Evolutionary conservation across 2,888 invertebrate species (phyloP).

Genomic region (Crossocerus cetratus): DNA sequence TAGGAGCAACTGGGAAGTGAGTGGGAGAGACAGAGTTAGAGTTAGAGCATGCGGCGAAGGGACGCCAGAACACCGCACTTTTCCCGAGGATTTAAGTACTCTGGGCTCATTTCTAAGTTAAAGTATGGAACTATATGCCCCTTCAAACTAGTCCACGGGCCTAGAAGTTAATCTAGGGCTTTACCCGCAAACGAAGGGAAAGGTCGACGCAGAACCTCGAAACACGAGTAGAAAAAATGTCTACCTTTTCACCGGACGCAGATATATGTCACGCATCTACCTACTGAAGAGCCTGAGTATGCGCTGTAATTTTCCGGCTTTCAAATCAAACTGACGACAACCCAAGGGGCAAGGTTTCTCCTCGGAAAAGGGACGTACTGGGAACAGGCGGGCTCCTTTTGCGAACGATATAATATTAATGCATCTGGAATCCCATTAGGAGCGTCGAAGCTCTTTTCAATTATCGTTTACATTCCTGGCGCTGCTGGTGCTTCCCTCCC

Average conservation of each 20-base stretch:
- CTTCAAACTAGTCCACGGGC: conserved; percentile 27
- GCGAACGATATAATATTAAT: too few relatives aligned
- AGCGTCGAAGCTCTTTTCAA: too few relatives aligned
- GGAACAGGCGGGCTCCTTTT: too few relatives aligned
- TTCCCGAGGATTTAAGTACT: conserved; percentile 37
- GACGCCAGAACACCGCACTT: conserved; percentile 19
- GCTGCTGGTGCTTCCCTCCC: too few relatives aligned
- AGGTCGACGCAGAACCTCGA: conserved; percentile 5
- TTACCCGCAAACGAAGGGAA: conserved; percentile 27
- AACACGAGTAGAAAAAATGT: conserved; percentile 19
- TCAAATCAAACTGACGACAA: conserved; percentile 13
- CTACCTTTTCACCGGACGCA: background rate
- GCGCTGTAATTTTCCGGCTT: conserved; percentile 21
- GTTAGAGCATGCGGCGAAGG: conserved; percentile 9
- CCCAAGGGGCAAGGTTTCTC: background rate
- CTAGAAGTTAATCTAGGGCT: conserved; percentile 37
- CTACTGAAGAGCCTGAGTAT: background rate
- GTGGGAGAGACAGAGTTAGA: background rate
- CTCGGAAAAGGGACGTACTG: too few relatives aligned
- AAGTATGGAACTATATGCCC: conserved; percentile 35
- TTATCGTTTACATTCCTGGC: too few relatives aligned
- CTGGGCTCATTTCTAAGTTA: conserved; percentile 29
- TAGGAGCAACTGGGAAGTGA: conserved; percentile 8
- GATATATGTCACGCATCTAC: conserved; percentile 16
- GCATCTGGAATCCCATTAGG: too few relatives aligned